phyloP scores from a whole-genome alignment of 1,140 invertebrate genomes.

The Atopsyche davidsoni region DNA sequence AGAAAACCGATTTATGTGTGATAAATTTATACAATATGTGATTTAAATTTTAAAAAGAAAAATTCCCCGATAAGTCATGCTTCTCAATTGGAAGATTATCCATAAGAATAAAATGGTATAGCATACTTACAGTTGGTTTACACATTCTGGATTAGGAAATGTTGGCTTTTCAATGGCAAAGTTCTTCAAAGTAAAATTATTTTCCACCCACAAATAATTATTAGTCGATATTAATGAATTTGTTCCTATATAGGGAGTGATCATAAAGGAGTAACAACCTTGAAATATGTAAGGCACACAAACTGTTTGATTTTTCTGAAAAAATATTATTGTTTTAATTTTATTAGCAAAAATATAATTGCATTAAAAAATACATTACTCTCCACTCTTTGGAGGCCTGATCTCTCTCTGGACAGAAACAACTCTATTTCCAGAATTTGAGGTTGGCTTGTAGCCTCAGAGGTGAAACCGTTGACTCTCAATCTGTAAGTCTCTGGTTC shows the following conservation, averaged over 20 bases:
- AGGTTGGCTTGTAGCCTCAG: no score
- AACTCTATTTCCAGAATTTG: no score
- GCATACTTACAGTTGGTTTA: not conserved
- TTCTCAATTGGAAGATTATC: no score
- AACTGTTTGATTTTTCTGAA: not conserved
- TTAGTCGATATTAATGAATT: not conserved
- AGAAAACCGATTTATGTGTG: no score
- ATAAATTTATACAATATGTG: no score
- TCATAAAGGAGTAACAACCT: constrained; percentile 9
- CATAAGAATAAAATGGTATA: no score
- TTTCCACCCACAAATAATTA: constrained; percentile 10
- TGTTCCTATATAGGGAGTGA: not conserved
- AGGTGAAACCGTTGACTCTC: no score
- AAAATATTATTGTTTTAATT: not conserved
- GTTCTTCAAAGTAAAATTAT: constrained; percentile 3
- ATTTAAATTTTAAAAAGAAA: no score
- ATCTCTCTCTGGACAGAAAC: no score
- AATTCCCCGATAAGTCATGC: no score
- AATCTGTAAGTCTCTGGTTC: no score
- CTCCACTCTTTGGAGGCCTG: no score
- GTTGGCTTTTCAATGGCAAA: not conserved
- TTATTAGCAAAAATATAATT: not conserved
- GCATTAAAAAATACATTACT: not conserved
- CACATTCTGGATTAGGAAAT: not conserved
- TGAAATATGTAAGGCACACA: constrained; percentile 1